These are phyloP conservation scores for Neodiprion fabricii DNA, from an alignment of 1,140 invertebrate genomes.

Conservation along the genomic window DNA sequence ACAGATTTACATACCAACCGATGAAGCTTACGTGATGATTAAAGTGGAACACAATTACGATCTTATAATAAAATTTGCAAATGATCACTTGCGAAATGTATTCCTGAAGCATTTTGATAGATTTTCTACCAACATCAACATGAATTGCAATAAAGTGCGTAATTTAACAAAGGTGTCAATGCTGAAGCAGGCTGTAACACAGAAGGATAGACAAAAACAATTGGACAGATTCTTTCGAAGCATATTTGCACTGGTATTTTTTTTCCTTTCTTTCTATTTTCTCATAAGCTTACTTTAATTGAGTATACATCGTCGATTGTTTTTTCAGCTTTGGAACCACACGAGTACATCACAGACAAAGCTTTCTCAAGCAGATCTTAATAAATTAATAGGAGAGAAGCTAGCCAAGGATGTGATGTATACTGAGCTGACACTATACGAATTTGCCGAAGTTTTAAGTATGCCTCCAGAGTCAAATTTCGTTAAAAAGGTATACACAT, in stretches of 20 bases:
- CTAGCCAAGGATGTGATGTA: constrained; percentile 59
- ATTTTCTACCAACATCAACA: constrained; percentile 41
- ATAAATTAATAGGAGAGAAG: constrained; percentile 22
- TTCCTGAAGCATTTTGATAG: constrained; percentile 49
- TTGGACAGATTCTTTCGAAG: constrained; percentile 65
- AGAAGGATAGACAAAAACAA: constrained; percentile 55
- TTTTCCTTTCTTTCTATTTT: background rate
- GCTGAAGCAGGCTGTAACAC: constrained; percentile 55
- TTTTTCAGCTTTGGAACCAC: constrained; percentile 57
- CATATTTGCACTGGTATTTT: constrained; percentile 59
- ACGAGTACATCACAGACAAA: constrained; percentile 51
- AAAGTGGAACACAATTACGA: constrained; percentile 69
- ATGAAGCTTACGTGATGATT: constrained; percentile 62
- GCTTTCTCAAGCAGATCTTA: constrained; percentile 48
- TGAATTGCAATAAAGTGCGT: constrained; percentile 32
- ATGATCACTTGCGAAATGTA: constrained; percentile 38
- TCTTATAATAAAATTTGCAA: constrained; percentile 57
- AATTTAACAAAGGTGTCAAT: constrained; percentile 42
- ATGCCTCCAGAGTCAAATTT: constrained; percentile 66
- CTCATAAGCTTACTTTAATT: background rate
- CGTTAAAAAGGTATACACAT: constrained; percentile 55
- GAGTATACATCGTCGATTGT: background rate
- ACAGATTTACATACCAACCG: constrained; percentile 48
- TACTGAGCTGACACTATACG: constrained; percentile 62
- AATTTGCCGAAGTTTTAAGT: constrained; percentile 69